Base-by-base conservation (phyloP, 2,113 vertebrate genomes). In the Actenoides hombroni region DNA sequence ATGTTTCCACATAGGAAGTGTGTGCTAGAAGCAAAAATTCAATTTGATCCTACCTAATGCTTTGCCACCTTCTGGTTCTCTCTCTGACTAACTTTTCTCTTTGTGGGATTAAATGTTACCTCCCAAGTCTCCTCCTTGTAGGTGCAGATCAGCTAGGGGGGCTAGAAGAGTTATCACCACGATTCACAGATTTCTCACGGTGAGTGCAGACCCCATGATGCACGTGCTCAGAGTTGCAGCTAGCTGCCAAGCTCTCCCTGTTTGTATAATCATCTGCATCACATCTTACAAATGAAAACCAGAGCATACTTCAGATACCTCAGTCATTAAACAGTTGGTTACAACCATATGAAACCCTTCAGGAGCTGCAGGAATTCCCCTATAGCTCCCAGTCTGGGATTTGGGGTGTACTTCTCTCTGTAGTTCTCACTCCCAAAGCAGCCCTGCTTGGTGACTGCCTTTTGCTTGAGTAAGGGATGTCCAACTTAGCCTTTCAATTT, bases 281-380 rank as follows among this genome's bases (percentile, higher is more conserved):
- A 61, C 75, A 46, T 68, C 61, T 65, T 42, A 35, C 78, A 95
- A 92, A 95, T 95, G 77, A 76, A 93, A 92, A 84, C 69, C 91
- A 91, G 96, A 82, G 35, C 4, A 6, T 76, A 81, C 54, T 77
- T 85, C 63, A 54, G 86, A 81, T 49, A 44, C 40, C 11, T 23
- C 61, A 2, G 9, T 67, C 68, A 25, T 90, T 74, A 94, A 83
- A 83, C 73, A 86, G 35, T 64, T 61, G 68, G 64, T 57, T 85
- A 70, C 46, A 71, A 48, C 53, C 74, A 19, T 11, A 86, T 44
- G 63, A 63, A 90, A 93, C 42, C 35, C 46, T 89, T 73, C 42
- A 35, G 83, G 37, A 95, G 80, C 68, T 60, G 83, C 5, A 37
- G 65, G 77, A 86, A 84, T 93, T 88, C 69, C 75, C 59, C 53